Conservation (phyloP, 2,888 invertebrate genomes). For the Empis livida region DNA sequence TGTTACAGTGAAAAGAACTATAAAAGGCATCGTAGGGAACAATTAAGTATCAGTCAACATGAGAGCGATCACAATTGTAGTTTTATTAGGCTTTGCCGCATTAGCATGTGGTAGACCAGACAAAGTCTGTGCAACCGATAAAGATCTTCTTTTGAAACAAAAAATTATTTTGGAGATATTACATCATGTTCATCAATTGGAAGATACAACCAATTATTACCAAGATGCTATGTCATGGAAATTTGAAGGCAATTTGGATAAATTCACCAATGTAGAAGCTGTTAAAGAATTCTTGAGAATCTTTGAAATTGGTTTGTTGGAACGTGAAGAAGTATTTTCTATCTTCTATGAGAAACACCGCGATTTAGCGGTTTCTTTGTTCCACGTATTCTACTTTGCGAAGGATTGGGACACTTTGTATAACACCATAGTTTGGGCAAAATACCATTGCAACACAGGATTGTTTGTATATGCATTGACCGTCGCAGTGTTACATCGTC, state of each 20-base stretch:
- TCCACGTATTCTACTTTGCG: constrained; percentile 50
- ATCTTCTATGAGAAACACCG: constrained; percentile 9
- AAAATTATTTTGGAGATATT: constrained; percentile 11
- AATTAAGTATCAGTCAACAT: constrained; percentile 10
- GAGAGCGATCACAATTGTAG: constrained; percentile 11
- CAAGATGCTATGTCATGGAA: constrained; percentile 7
- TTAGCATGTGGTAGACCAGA: constrained; percentile 4
- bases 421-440: constrained; percentile 50
- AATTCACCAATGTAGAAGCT: constrained; percentile 8
- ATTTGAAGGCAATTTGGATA: constrained; percentile 4
- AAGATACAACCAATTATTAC: constrained; percentile 8
- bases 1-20: too few relatives aligned
- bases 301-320: constrained; percentile 4
- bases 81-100: constrained; percentile 8
- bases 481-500: constrained; percentile 44
- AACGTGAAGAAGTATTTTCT: constrained; percentile 10
- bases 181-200: constrained; percentile 10
- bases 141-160: constrained; percentile 10
- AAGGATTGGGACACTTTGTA: constrained; percentile 55
- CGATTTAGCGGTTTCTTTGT: constrained; percentile 40
- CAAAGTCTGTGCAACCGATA: constrained; percentile 8
- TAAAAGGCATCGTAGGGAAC: too few relatives aligned
- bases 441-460: constrained; percentile 44
- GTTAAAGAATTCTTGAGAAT: constrained; percentile 8
- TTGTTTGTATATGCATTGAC: constrained; percentile 46